These are phyloP conservation scores for Pedetes capensis DNA, from an alignment of 2,113 vertebrate species.

Conservation along the genomic window DNA sequence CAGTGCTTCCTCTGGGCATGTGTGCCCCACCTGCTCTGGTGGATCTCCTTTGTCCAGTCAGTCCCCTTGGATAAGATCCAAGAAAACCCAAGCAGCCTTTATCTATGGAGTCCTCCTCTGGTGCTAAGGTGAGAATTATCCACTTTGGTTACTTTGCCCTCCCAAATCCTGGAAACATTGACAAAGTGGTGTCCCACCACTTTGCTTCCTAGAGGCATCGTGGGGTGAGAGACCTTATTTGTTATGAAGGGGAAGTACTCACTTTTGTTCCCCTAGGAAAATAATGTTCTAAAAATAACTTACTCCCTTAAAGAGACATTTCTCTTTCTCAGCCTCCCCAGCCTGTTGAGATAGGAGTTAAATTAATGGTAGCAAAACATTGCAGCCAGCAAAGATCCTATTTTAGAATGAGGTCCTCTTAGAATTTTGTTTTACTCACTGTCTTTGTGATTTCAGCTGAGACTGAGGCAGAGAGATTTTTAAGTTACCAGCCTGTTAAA, in stretches of 20 bases:
- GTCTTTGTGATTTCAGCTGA: neutral
- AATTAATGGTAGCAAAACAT: constrained; percentile 20
- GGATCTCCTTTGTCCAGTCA: neutral
- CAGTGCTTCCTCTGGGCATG: neutral
- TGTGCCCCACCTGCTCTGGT: neutral
- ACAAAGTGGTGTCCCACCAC: too few relatives aligned
- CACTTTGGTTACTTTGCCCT: neutral
- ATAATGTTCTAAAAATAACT: neutral
- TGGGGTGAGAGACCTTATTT: neutral
- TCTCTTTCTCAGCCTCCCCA: neutral
- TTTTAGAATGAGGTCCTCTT: neutral
- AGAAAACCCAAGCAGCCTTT: neutral
- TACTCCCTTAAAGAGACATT: neutral
- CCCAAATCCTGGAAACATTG: neutral
- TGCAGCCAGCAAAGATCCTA: neutral
- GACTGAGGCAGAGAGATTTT: neutral
- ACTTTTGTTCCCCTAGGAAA: neutral
- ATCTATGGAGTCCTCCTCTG: neutral
- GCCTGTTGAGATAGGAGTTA: neutral
- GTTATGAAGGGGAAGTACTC: neutral
- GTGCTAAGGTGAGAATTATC: constrained; percentile 25
- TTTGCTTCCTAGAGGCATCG: neutral
- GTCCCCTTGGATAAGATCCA: constrained; percentile 16
- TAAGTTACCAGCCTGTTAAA: constrained; percentile 2
- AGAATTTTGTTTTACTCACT: constrained; percentile 12